phyloP scores from a whole-genome alignment of 92 coral and sea anemone species.

The Porites divaricata region DNA sequence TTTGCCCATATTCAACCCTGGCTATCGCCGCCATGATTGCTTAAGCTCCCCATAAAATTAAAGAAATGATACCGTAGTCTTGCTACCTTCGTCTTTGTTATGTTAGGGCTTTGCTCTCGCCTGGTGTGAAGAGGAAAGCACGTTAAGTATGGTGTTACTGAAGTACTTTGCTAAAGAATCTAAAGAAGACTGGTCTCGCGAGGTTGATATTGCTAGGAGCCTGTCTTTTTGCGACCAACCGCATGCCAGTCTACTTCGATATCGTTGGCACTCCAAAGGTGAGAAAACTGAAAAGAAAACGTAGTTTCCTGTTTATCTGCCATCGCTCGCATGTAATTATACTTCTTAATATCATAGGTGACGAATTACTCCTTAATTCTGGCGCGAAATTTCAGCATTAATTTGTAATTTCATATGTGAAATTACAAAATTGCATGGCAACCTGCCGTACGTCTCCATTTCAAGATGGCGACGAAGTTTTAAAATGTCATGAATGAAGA shows the following conservation, averaged over 20 bases:
- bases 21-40: no score
- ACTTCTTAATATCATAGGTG: no score
- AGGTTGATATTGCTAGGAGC: constrained; percentile 27
- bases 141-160: constrained; percentile 49
- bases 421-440: no score
- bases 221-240: constrained; percentile 15
- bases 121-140: constrained; percentile 50
- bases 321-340: no score
- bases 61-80: background rate
- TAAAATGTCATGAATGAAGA: no score
- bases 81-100: background rate
- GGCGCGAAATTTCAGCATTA: no score
- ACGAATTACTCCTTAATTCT: no score
- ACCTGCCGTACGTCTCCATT: no score
- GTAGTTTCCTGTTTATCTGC: background rate
- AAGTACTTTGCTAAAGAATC: constrained; percentile 60
- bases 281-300: background rate
- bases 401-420: no score
- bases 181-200: constrained; percentile 48
- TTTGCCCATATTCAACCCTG: no score
- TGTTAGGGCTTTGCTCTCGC: constrained; percentile 71
- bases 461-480: no score
- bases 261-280: constrained; percentile 81
- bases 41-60: background rate
- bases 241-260: constrained; percentile 42